These are phyloP conservation scores for Melanophora roralis DNA, from an alignment of 2,888 invertebrate species.

Conservation along the genomic window DNA sequence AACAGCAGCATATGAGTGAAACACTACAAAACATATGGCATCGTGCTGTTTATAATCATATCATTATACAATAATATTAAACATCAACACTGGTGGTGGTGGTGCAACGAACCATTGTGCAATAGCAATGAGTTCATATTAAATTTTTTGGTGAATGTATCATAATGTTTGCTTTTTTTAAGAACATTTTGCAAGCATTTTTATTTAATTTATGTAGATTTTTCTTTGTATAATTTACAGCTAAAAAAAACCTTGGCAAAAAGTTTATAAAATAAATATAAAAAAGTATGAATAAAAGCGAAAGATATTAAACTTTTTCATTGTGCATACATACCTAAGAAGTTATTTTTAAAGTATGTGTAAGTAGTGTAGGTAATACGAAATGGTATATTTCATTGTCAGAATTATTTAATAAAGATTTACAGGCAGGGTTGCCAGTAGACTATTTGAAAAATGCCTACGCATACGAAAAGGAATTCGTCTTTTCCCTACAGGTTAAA, in stretches of 20 bases:
- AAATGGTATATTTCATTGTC: not conserved
- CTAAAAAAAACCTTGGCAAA: not conserved
- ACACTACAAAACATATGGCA: conserved; percentile 36
- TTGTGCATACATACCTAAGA: no score
- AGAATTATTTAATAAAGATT: not conserved
- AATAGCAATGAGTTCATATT: conserved; percentile 4
- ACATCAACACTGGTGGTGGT: conserved; percentile 9
- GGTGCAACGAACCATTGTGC: conserved; percentile 13
- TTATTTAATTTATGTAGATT: not conserved
- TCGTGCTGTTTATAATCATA: conserved; percentile 51
- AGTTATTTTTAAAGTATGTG: no score
- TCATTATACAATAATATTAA: conserved; percentile 30
- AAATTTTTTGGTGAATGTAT: not conserved
- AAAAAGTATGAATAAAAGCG: not conserved
- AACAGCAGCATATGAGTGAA: not conserved
- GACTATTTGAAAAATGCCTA: no score
- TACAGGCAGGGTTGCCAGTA: no score
- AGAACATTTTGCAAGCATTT: not conserved
- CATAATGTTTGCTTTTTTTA: conserved; percentile 28
- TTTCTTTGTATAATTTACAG: not conserved
- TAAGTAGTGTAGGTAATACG: no score
- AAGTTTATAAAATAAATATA: not conserved
- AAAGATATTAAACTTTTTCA: not conserved
- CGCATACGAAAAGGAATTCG: no score
- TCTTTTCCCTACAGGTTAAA: no score